phyloP scores from a whole-genome alignment of 2,113 vertebrate genomes.

The Calidris pugnax region DNA sequence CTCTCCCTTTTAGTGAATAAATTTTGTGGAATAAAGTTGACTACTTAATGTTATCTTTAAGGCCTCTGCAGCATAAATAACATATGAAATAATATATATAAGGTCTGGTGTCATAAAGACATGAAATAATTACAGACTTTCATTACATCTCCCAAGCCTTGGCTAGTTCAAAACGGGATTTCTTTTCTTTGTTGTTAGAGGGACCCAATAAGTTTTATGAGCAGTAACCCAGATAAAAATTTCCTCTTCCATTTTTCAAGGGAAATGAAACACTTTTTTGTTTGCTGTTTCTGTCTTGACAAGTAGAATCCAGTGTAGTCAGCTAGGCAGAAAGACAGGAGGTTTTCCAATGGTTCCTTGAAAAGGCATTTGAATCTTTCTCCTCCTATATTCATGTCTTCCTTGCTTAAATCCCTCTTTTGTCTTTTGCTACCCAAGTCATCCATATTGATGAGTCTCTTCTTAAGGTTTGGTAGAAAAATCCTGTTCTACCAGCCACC shows the following conservation, averaged over 20 bases:
- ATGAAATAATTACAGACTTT: neutral
- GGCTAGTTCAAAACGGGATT: neutral
- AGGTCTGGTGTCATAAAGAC: neutral
- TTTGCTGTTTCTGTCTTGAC: neutral
- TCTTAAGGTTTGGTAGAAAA: neutral
- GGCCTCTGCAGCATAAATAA: neutral
- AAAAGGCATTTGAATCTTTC: neutral
- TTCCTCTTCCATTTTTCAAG: rapidly evolving
- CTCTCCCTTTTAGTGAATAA: neutral
- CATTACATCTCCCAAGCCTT: neutral
- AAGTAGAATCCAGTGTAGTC: neutral
- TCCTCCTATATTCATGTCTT: neutral
- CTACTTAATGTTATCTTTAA: neutral
- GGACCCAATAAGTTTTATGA: neutral
- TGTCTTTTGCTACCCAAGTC: neutral
- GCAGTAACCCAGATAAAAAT: neutral
- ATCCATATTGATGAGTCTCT: neutral
- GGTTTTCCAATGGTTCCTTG: neutral
- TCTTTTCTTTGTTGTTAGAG: neutral
- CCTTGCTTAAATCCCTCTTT: neutral
- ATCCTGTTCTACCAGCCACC: neutral
- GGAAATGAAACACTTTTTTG: neutral
- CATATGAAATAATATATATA: neutral
- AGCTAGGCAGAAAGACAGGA: neutral
- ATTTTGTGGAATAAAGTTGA: neutral